Evolutionary conservation across 2,888 invertebrate genomes (phyloP), one percentile per base, ranked within the genome.

Genomic region (Galerucella calmariensis): DNA sequence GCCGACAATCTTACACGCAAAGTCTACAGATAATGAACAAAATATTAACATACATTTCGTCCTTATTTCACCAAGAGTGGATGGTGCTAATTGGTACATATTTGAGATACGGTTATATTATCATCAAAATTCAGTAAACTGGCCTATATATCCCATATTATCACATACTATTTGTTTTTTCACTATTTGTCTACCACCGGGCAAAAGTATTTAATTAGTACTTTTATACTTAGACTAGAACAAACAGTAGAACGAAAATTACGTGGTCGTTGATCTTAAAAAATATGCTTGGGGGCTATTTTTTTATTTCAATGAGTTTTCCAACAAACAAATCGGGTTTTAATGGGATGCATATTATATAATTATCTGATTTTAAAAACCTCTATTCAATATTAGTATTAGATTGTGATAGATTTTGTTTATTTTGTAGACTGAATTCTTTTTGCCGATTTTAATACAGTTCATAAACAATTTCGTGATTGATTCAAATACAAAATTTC

Each of bases 31-130:
- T 74, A 74, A 72, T 70, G 72, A 79, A 70, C 46, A 51, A 59
- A 73, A 76, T 46, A 76, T 77, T 80, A 78, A 79, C 79, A 81
- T 74, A 81, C 78, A 81, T 82, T 83, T 80, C 80, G 79, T 79
- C 75, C 76, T 81, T 83, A 78, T 81, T 82, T 81, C 78, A 80
- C 82, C 82, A 83, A 84, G 78, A 83, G 80, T 78, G 77, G 67
- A 82, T 67, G 10, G 84, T 85, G 86, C 77, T 86, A 86, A 86
- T 85, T 83, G 79, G 67, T 79, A 73, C 77, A 76, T 80, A 84
- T 82, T 80, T 75, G 76, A 82, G 80, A 81, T 85, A 86, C 85
- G 82, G 86, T 86, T 86, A 85, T 80, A 76, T 72, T 78, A 77
- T 77, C 68, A 63, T 67, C 20, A 67, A 66, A 79, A 78, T 76